Percentiles rank a stretch among this genome's conserved stretches.
Evolutionary conservation across 2,113 vertebrate species (phyloP).

Genomic region (Siniperca knerii): DNA sequence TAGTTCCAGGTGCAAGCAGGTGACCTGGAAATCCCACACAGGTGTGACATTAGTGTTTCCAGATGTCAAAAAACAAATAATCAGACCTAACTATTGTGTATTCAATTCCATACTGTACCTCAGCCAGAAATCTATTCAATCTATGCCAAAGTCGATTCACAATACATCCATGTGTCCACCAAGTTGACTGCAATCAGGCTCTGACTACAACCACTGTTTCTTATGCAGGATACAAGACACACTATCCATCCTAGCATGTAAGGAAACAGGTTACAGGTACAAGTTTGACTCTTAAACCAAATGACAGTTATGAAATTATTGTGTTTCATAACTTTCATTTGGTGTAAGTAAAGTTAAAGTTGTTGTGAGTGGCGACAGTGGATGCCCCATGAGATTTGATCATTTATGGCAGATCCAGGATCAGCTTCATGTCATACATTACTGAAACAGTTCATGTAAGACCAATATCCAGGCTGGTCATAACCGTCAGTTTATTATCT

Average conservation of each 20-base stretch:
- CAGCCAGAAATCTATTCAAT: background rate
- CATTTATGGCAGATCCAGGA: too few species aligned
- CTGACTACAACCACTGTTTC: background rate
- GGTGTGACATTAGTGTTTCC: background rate
- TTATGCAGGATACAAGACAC: background rate
- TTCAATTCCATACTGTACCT: background rate
- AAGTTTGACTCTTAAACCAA: too few species aligned
- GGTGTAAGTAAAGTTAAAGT: too few species aligned
- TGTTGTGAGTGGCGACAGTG: too few species aligned
- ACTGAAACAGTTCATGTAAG: too few species aligned
- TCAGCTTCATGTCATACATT: too few species aligned
- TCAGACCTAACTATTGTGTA: background rate
- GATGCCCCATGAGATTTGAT: too few species aligned
- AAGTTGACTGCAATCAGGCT: too few species aligned
- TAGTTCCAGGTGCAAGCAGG: background rate
- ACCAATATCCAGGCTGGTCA: background rate
- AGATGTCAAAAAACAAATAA: background rate
- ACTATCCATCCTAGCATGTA: background rate
- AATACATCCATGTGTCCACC: background rate
- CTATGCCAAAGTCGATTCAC: background rate
- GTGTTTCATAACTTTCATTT: too few species aligned
- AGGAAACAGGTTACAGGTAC: background rate
- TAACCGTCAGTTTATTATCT: background rate
- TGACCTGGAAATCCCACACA: background rate
- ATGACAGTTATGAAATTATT: too few species aligned